Percentiles rank a stretch among this genome's conserved stretches.
phyloP scores from a whole-genome alignment of 2,113 vertebrate genomes.

The Thryonomys swinderianus region DNA sequence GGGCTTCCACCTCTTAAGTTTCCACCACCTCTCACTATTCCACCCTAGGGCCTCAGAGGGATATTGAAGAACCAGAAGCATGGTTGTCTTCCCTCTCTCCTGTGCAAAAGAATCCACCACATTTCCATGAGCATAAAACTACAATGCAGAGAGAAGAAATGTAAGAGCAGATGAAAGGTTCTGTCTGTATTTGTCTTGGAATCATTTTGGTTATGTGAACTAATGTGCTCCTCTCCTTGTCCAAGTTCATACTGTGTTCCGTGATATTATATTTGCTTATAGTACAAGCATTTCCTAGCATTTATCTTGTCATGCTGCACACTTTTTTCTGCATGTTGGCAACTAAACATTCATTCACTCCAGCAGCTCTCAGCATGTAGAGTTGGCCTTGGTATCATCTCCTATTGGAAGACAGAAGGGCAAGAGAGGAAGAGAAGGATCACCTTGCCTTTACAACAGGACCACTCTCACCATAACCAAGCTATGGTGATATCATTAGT shows the following conservation, averaged over 20 bases:
- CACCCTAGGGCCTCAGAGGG: background rate
- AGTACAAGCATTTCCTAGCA: background rate
- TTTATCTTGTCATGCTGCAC: background rate
- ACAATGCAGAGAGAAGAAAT: background rate
- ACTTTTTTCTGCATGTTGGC: background rate
- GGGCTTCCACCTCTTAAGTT: background rate
- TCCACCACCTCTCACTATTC: background rate
- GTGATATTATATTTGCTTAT: background rate
- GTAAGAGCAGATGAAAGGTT: background rate
- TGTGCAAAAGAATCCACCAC: background rate
- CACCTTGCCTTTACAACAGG: background rate
- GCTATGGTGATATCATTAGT: background rate
- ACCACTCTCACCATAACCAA: background rate
- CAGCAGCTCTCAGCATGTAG: background rate
- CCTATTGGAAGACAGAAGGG: background rate
- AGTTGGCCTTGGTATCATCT: background rate
- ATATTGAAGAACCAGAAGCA: background rate
- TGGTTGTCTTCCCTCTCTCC: background rate
- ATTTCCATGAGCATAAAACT: background rate
- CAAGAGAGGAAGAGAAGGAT: background rate
- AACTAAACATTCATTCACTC: background rate
- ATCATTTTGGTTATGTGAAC: background rate
- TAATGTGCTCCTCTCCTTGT: rapidly evolving
- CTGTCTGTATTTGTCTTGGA: background rate
- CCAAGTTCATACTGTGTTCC: background rate